A percentile compares a stretch with the other conserved stretches of the same genome.
Conservation (phyloP, 2,797 vertebrate genomes). For the Myripristis jacobus region DNA sequence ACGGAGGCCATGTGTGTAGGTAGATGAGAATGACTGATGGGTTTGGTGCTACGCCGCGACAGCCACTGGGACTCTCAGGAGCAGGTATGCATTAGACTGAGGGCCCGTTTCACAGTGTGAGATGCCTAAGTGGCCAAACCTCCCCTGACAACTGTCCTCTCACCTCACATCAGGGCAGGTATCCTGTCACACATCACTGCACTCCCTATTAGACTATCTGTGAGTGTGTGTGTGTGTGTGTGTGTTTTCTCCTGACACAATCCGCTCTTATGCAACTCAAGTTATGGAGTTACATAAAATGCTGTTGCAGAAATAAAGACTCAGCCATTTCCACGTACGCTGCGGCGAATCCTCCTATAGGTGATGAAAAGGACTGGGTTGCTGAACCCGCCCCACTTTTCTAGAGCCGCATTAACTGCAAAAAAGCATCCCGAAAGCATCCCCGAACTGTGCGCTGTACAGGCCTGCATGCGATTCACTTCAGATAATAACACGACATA, state of each 20-base stretch:
- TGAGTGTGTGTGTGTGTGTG: slow-evolving; percentile 1
- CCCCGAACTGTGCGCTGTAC: background rate
- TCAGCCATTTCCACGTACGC: no score
- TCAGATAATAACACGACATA: background rate
- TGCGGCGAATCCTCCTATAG: background rate
- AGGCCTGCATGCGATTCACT: background rate
- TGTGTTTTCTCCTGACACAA: slow-evolving; percentile 20
- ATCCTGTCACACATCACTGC: slow-evolving; percentile 23
- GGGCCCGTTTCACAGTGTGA: slow-evolving; percentile 47
- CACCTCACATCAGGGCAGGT: slow-evolving; percentile 55
- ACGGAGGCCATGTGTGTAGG: slow-evolving; percentile 18
- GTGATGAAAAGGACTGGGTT: background rate
- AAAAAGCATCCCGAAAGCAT: background rate
- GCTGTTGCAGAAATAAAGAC: slow-evolving; percentile 18
- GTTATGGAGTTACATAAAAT: slow-evolving; percentile 38
- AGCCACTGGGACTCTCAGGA: slow-evolving; percentile 53
- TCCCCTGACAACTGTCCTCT: slow-evolving; percentile 62
- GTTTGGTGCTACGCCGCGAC: slow-evolving; percentile 48
- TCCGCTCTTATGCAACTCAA: slow-evolving; percentile 32
- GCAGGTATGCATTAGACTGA: slow-evolving; percentile 64
- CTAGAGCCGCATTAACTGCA: background rate
- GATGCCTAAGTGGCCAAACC: slow-evolving; percentile 56
- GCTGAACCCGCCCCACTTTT: background rate
- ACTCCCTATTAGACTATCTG: slow-evolving; percentile 17
- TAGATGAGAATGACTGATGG: slow-evolving; percentile 61